phyloP scores from a whole-genome alignment of 2,888 invertebrate genomes.

The Drosophila mimica region DNA sequence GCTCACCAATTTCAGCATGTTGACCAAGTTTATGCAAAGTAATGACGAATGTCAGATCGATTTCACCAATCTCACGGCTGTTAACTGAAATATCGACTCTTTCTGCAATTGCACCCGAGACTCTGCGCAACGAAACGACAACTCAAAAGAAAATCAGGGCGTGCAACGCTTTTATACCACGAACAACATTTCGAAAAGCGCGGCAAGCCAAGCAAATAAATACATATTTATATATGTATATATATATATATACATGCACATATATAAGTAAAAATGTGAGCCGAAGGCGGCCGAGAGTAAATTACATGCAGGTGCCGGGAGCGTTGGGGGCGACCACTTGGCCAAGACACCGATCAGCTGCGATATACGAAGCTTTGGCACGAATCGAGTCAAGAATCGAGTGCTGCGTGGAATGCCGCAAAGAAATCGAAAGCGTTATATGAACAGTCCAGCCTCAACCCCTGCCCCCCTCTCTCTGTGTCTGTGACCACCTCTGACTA shows the following conservation, averaged over 20 bases:
- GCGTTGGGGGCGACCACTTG: conserved; percentile 2
- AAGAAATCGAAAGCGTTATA: conserved; percentile 67
- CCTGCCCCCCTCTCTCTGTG: conserved; percentile 1
- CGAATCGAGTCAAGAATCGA: conserved; percentile 52
- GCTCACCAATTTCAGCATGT: conserved; percentile 66
- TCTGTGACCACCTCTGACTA: not conserved
- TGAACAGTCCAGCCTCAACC: conserved; percentile 5
- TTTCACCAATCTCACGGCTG: conserved; percentile 67
- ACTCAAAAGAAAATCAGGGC: conserved; percentile 85
- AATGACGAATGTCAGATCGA: conserved; percentile 48
- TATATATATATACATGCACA: conserved; percentile 11
- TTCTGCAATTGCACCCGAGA: conserved; percentile 84
- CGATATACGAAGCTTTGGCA: conserved; percentile 47
- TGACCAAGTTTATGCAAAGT: conserved; percentile 21
- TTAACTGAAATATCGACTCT: conserved; percentile 24
- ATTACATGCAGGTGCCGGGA: conserved; percentile 42
- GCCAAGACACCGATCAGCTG: conserved; percentile 62
- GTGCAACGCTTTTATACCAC: conserved; percentile 85
- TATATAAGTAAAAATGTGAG: conserved; percentile 48
- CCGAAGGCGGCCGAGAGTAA: conserved; percentile 64
- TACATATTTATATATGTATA: conserved; percentile 6
- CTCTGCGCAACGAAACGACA: conserved; percentile 85
- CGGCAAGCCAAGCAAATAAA: conserved; percentile 30
- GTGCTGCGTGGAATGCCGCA: conserved; percentile 67
- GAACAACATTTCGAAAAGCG: conserved; percentile 62